Conservation (phyloP, 2,113 vertebrate genomes). For the Gallinago paraguaiae region DNA sequence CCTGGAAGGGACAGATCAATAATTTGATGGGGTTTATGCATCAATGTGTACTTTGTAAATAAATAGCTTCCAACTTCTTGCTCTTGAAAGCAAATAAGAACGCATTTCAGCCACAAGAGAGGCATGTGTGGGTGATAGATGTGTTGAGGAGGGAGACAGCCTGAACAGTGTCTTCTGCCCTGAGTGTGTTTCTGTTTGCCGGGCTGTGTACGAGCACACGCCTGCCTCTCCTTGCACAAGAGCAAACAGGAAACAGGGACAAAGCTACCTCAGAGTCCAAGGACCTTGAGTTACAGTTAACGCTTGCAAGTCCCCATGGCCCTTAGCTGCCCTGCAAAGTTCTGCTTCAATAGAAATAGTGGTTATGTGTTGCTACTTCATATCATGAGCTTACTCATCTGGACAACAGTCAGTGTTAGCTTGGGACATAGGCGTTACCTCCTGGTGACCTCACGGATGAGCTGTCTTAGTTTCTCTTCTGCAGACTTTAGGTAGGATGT, state of each 20-base stretch:
- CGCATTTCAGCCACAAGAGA: neutral
- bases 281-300: neutral
- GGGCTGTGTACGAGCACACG: accelerated
- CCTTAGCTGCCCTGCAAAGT: neutral
- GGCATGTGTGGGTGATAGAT: neutral
- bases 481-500: neutral
- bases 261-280: neutral
- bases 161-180: neutral
- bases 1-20: neutral
- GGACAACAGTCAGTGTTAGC: neutral
- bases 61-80: neutral
- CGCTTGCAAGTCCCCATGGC: neutral
- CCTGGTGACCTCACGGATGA: neutral
- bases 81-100: neutral
- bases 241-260: neutral
- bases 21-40: neutral
- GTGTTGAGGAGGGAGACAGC: neutral
- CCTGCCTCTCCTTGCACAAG: neutral
- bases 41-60: neutral
- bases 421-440: neutral
- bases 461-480: neutral
- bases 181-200: neutral
- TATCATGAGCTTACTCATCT: neutral
- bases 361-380: neutral
- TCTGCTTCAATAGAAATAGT: neutral